A percentile compares a stretch with the other conserved stretches of the same genome.
phyloP scores from a whole-genome alignment of 2,113 vertebrate genomes.

The Cephalopholis sonnerati region DNA sequence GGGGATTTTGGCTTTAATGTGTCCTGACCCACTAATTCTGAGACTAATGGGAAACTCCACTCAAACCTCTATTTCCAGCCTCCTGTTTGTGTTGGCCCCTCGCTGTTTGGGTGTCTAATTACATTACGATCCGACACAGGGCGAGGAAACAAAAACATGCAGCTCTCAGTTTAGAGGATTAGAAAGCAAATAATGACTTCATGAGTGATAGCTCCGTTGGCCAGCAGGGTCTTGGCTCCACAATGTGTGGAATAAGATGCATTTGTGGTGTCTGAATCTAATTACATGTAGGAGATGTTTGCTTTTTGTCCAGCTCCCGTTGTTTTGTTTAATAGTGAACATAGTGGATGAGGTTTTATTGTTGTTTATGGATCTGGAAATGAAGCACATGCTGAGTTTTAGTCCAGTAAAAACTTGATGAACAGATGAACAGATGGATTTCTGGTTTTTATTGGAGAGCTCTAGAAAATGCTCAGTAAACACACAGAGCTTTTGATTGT shows the following conservation, averaged over 20 bases:
- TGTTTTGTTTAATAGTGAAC: constrained; percentile 51
- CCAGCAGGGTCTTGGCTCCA: constrained; percentile 34
- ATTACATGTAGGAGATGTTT: constrained; percentile 49
- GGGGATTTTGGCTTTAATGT: constrained; percentile 5
- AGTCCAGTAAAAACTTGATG: background rate
- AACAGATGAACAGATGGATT: background rate
- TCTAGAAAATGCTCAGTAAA: constrained; percentile 4
- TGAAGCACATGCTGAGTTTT: constrained; percentile 31
- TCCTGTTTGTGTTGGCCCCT: constrained; percentile 63
- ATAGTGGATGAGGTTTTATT: constrained; percentile 45
- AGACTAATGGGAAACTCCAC: constrained; percentile 48
- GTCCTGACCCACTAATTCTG: constrained; percentile 16
- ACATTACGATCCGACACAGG: constrained; percentile 33
- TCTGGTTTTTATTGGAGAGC: constrained; percentile 36
- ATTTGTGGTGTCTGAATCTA: constrained; percentile 49
- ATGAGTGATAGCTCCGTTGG: constrained; percentile 7
- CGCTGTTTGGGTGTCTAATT: constrained; percentile 50
- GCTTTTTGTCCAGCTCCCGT: constrained; percentile 50
- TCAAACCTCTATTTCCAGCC: constrained; percentile 44
- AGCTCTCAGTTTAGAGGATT: constrained; percentile 48
- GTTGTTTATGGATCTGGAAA: constrained; percentile 40
- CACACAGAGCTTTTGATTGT: constrained; percentile 17
- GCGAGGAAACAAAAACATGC: constrained; percentile 58
- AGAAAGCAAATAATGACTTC: constrained; percentile 51
- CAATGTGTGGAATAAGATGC: constrained; percentile 23